These are phyloP conservation scores for Leptinotarsa undecemlineata DNA, from an alignment of 1,140 invertebrate species.

Conservation along the genomic window DNA sequence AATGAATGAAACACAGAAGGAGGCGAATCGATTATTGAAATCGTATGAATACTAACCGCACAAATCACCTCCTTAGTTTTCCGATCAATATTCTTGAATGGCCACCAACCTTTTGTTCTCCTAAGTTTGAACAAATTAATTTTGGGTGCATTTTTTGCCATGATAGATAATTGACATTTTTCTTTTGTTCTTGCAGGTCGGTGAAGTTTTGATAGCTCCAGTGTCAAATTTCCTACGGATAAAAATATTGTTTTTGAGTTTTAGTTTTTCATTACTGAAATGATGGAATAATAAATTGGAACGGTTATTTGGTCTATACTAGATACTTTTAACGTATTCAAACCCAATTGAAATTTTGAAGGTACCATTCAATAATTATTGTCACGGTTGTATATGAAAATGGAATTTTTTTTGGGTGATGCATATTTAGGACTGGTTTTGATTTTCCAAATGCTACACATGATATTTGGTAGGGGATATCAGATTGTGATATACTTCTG, in stretches of 20 bases:
- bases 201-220: conserved; percentile 56
- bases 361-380: too few species aligned
- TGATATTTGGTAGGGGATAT: too few species aligned
- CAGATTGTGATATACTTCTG: too few species aligned
- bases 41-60: conserved; percentile 52
- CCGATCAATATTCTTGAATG: conserved; percentile 60
- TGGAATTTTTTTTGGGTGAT: too few species aligned
- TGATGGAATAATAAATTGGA: too few species aligned
- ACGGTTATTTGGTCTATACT: too few species aligned
- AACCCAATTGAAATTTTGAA: too few species aligned
- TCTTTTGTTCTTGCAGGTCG: conserved; percentile 58
- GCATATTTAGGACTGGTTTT: too few species aligned
- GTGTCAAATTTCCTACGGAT: conserved; percentile 51
- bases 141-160: conserved; percentile 63
- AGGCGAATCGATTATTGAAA: background rate
- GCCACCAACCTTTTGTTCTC: conserved; percentile 83
- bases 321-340: too few species aligned
- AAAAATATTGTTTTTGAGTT: background rate
- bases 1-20: background rate
- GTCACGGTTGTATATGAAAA: too few species aligned
- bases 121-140: conserved; percentile 79
- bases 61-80: conserved; percentile 51
- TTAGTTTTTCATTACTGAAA: background rate
- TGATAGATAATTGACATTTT: conserved; percentile 64
- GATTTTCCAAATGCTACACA: too few species aligned